A percentile compares a stretch with the other conserved stretches of the same genome.
Evolutionary conservation across 1,140 invertebrate genomes (phyloP).

Genomic region (Neodiprion fabricii): DNA sequence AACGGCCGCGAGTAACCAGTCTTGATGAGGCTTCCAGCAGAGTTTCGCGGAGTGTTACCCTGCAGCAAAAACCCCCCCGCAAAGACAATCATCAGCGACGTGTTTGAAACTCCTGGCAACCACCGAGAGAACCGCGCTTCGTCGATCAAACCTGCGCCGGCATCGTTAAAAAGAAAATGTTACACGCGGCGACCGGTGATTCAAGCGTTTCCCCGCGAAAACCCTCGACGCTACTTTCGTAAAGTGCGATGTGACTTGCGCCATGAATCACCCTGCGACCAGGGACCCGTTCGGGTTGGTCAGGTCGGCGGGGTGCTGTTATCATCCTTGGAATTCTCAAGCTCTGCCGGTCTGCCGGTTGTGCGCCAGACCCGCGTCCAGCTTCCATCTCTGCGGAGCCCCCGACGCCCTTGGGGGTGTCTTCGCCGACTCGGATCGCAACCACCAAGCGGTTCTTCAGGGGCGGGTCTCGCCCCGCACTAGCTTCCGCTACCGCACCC

Average conservation of each 20-base stretch:
- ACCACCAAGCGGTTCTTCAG: constrained; percentile 22
- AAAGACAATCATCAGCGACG: too few species aligned
- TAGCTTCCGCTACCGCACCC: constrained; percentile 49
- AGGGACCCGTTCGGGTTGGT: constrained; percentile 55
- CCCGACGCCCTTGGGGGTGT: not conserved
- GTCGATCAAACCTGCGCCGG: too few species aligned
- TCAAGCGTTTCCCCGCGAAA: too few species aligned
- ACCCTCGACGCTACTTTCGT: too few species aligned
- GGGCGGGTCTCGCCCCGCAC: constrained; percentile 36
- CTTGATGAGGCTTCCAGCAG: too few species aligned
- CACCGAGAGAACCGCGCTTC: too few species aligned
- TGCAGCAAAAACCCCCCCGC: too few species aligned
- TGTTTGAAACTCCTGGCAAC: too few species aligned
- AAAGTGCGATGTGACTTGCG: constrained; percentile 55
- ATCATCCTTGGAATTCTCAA: constrained; percentile 55
- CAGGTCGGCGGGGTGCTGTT: constrained; percentile 60
- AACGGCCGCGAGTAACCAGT: too few species aligned
- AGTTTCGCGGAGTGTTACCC: too few species aligned
- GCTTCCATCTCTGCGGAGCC: constrained; percentile 43
- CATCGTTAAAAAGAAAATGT: too few species aligned
- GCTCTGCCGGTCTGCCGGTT: constrained; percentile 50
- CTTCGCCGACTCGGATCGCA: constrained; percentile 13
- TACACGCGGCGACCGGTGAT: too few species aligned
- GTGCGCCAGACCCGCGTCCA: constrained; percentile 50
- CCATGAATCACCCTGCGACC: constrained; percentile 60